These are phyloP conservation scores for Atta cephalotes DNA, from an alignment of 1,140 invertebrate species.

Conservation along the genomic window DNA sequence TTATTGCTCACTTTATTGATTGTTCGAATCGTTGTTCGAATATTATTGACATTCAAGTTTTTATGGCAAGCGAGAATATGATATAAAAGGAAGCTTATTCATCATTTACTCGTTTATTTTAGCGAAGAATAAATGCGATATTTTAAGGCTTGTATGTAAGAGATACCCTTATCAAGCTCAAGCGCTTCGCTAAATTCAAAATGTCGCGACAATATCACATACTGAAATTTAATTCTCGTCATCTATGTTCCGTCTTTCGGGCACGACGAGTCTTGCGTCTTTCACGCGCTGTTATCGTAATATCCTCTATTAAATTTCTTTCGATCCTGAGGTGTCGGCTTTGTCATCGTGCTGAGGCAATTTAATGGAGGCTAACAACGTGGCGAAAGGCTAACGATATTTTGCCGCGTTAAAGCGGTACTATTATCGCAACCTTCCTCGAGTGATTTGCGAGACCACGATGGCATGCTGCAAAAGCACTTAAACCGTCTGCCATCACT, in stretches of 20 bases:
- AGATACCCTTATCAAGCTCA: constrained; percentile 34
- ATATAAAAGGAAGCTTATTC: neutral
- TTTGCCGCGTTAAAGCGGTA: constrained; percentile 46
- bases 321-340: constrained; percentile 49
- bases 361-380: constrained; percentile 50
- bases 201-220: constrained; percentile 34
- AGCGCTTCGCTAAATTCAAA: constrained; percentile 35
- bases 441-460: constrained; percentile 64
- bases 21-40: neutral
- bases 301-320: constrained; percentile 61
- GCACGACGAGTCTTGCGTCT: constrained; percentile 9
- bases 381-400: constrained; percentile 52
- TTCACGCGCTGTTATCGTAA: constrained; percentile 50
- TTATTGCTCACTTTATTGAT: neutral
- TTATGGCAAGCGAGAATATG: neutral
- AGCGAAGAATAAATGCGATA: constrained; percentile 1
- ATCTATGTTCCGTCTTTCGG: constrained; percentile 27
- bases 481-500: constrained; percentile 32
- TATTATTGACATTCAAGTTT: neutral
- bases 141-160: constrained; percentile 27
- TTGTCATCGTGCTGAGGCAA: constrained; percentile 55
- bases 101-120: constrained; percentile 10
- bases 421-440: constrained; percentile 35
- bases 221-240: constrained; percentile 57
- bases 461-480: constrained; percentile 18